Percentiles rank a stretch among this genome's conserved stretches.
Conservation (phyloP, 2,888 invertebrate species). For the Tillus elongatus region DNA sequence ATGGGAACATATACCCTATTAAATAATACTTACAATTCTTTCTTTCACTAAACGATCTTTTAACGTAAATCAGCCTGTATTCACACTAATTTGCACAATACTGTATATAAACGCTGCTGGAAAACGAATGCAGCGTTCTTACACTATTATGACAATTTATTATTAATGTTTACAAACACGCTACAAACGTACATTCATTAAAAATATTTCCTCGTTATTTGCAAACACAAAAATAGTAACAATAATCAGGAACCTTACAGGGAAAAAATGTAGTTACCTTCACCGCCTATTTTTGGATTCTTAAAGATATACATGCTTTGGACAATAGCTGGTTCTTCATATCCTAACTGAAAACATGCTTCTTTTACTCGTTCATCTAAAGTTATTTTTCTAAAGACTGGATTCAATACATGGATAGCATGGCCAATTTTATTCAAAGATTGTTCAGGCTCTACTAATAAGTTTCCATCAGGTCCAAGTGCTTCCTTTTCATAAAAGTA, state of each 20-base stretch:
- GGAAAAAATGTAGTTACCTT: slow-evolving; percentile 65
- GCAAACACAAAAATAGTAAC: too few species aligned
- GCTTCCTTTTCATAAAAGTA: slow-evolving; percentile 86
- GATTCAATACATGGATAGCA: slow-evolving; percentile 72
- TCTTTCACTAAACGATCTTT: too few species aligned
- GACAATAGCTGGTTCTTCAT: slow-evolving; percentile 71
- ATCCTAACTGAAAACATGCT: slow-evolving; percentile 61
- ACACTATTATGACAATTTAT: too few species aligned
- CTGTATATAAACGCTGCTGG: too few species aligned
- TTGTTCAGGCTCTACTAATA: slow-evolving; percentile 55
- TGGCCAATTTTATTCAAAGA: slow-evolving; percentile 84
- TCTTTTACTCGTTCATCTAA: slow-evolving; percentile 77
- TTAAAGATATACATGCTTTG: slow-evolving; percentile 99
- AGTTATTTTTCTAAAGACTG: slow-evolving; percentile 71
- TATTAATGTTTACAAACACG: too few species aligned
- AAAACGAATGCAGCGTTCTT: too few species aligned
- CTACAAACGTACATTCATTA: too few species aligned
- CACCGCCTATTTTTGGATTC: slow-evolving; percentile 82
- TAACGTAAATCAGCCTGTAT: too few species aligned
- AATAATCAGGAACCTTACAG: background rate
- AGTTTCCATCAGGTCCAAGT: slow-evolving; percentile 62
- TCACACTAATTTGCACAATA: too few species aligned
- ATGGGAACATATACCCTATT: too few species aligned
- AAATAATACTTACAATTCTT: too few species aligned
- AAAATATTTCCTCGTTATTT: too few species aligned